phyloP scores from a whole-genome alignment of 2,113 vertebrate genomes.

The Dromiciops gliroides region DNA sequence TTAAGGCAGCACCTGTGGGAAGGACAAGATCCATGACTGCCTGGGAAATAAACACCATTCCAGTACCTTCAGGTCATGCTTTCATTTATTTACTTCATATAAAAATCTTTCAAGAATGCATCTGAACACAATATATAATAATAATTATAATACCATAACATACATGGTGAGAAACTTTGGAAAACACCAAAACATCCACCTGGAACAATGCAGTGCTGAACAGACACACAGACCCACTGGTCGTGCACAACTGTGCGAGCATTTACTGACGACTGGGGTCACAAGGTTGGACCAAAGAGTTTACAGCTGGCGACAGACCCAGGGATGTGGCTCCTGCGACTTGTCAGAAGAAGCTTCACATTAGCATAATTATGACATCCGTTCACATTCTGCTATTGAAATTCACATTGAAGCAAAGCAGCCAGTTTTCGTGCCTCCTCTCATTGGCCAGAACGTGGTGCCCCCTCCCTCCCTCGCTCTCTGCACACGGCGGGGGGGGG shows the following conservation, averaged over 20 bases:
- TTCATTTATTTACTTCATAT: constrained; percentile 98
- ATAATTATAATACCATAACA: constrained; percentile 95
- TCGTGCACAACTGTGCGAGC: constrained; percentile 95
- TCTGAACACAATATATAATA: constrained; percentile 99
- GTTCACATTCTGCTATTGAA: constrained; percentile 89
- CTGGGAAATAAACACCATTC: constrained; percentile 46
- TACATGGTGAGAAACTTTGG: constrained; percentile 96
- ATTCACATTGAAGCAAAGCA: constrained; percentile 85
- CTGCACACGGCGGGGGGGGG: too few relatives aligned
- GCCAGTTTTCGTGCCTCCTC: constrained; percentile 75
- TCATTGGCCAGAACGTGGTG: constrained; percentile 85
- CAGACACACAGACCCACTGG: constrained; percentile 90
- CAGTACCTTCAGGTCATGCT: constrained; percentile 90
- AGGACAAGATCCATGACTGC: constrained; percentile 51
- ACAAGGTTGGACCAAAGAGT: constrained; percentile 91
- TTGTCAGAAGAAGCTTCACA: constrained; percentile 93
- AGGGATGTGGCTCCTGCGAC: constrained; percentile 91
- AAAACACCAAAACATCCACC: constrained; percentile 91
- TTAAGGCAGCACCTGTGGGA: too few relatives aligned
- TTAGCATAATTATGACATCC: constrained; percentile 92
- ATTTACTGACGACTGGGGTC: constrained; percentile 88
- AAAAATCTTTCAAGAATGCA: constrained; percentile 98
- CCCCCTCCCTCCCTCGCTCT: constrained; percentile 62
- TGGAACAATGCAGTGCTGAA: constrained; percentile 92
- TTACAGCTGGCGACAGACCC: constrained; percentile 91